A percentile compares a stretch with the other conserved stretches of the same genome.
phyloP scores from a whole-genome alignment of 92 coral and sea anemone genomes.

The Epizoanthus scotinus region DNA sequence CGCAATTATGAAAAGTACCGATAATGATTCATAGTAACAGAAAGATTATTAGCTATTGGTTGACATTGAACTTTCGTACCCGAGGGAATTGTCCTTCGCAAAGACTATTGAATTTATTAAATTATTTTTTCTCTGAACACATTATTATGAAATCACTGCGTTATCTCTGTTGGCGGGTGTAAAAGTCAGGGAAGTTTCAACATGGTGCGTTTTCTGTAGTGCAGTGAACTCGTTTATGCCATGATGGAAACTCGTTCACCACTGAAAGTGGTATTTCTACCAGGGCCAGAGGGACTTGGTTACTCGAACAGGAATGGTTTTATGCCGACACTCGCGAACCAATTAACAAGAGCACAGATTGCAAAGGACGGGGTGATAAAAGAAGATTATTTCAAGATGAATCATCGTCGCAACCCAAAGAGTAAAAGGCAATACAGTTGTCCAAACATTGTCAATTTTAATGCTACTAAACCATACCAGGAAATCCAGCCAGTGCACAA shows the following conservation, averaged over 20 bases:
- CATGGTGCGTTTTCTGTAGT: no score
- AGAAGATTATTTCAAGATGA: constrained; percentile 10
- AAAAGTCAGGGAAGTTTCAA: no score
- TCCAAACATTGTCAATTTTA: constrained; percentile 84
- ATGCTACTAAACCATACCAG: constrained; percentile 55
- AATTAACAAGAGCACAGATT: constrained; percentile 1
- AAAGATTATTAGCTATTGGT: no score
- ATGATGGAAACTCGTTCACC: constrained; percentile 53
- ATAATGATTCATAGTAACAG: no score
- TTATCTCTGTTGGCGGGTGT: no score
- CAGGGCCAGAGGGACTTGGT: constrained; percentile 58
- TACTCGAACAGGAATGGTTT: constrained; percentile 39
- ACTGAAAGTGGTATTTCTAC: constrained; percentile 70
- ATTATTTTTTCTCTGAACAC: no score
- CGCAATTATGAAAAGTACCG: no score
- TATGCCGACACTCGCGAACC: constrained; percentile 23
- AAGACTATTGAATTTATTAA: no score
- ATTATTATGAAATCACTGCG: no score
- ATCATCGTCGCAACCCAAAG: constrained; percentile 37
- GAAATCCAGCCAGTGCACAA: constrained; percentile 66
- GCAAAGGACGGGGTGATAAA: constrained; percentile 4
- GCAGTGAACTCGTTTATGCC: no score
- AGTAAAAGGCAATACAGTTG: constrained; percentile 70
- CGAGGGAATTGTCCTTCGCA: no score
- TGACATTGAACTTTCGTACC: no score